Percentiles rank a stretch among this genome's conserved stretches.
Conservation (phyloP, 2,113 vertebrate species). For the Psephotus haematonotus region DNA sequence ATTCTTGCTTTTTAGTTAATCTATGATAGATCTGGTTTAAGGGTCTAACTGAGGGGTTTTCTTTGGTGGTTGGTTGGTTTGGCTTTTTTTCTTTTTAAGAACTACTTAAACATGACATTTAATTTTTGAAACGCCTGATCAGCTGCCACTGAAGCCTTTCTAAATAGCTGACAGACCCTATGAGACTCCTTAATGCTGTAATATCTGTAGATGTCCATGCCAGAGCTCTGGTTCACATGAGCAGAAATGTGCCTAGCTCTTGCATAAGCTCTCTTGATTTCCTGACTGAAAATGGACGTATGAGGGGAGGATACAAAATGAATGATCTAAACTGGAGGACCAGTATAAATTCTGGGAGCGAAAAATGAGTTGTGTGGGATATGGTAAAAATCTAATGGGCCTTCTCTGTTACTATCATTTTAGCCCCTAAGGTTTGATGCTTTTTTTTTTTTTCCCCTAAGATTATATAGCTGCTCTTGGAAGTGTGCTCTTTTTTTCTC, state of each 20-base stretch:
- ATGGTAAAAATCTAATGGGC: neutral
- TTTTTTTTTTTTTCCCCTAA: neutral
- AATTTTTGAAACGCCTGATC: neutral
- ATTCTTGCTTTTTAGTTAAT: neutral
- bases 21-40: neutral
- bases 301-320: neutral
- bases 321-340: neutral
- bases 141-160: neutral
- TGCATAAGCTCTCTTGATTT: neutral
- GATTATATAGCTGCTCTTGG: neutral
- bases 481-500: neutral
- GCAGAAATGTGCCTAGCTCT: neutral
- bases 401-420: neutral
- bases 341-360: neutral
- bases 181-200: neutral
- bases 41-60: neutral
- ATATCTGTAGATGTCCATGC: neutral
- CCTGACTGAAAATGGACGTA: neutral
- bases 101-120: neutral
- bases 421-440: neutral
- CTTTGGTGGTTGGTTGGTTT: neutral
- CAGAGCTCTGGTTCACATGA: neutral
- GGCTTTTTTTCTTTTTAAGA: neutral
- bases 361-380: neutral
- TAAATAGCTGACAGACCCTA: accelerated